Evolutionary conservation across 2,797 vertebrate genomes (phyloP), one percentile per base, ranked within the genome.

Genomic region (Cottoperca gobio): DNA sequence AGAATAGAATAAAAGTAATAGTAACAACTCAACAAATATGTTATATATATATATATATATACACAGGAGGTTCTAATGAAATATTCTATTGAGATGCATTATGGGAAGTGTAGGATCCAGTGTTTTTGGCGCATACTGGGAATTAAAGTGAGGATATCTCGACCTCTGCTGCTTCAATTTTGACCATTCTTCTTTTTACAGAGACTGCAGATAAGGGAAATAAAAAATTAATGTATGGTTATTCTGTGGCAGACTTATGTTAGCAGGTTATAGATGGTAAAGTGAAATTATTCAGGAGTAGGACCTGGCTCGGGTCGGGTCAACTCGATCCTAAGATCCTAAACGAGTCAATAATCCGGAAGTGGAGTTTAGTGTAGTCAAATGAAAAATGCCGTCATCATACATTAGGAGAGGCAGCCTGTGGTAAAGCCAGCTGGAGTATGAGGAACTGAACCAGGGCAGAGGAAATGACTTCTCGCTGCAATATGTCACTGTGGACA

Each of bases 331-430:
- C n/a, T n/a, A n/a, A n/a, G n/a, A n/a, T n/a, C 8, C 7, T 63
- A 65, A 60, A 45, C 76, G 79, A 70, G 55, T 79, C 73, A 86
- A 76, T 85, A 87, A 89, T 81, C 90, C 91, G 93, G 93, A 95
- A 94, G 91, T 91, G 83, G 61, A 65, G 76, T 84, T 70, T 70
- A 50, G 53, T 53, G 50, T 54, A 75, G 74, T 73, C 70, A 71
- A 73, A 72, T 59, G 70, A 81, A 85, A 79, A 50, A 54, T 39
- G 67, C 43, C 61, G 71, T 73, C 86, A 70, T 52, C 79, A 26
- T 6, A n/a, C 40, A 60, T 61, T 12, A 14, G 55, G 40, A 14
- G 35, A 54, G 42, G 65, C 53, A 4, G 55, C 26, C 64, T 23
- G 63, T 54, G 54, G 46, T 45, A 24, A 45, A 86, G 9, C 48